These are phyloP conservation scores for Drosophila ogumai DNA, from an alignment of 1,140 invertebrate species.

Conservation along the genomic window DNA sequence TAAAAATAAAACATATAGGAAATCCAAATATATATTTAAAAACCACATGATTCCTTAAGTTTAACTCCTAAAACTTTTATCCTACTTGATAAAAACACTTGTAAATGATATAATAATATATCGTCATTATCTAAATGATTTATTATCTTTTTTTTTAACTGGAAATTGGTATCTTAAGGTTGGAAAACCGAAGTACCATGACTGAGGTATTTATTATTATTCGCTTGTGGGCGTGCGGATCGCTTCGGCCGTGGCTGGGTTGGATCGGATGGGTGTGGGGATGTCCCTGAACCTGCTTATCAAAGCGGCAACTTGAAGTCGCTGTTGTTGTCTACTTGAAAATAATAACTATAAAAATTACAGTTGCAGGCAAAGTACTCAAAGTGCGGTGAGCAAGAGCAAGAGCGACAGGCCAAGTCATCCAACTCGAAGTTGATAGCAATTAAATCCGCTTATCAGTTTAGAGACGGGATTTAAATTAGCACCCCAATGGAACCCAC, in stretches of 20 bases:
- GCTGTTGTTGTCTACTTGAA: conserved; percentile 56
- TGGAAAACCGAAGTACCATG: conserved; percentile 8
- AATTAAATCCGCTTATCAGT: conserved; percentile 81
- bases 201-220: conserved; percentile 7
- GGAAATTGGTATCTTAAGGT: conserved; percentile 16
- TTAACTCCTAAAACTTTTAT: not conserved
- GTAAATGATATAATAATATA: conserved; percentile 30
- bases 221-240: not conserved
- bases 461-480: conserved; percentile 68
- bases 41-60: not conserved
- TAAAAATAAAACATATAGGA: not conserved
- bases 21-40: not conserved
- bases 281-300: conserved; percentile 77
- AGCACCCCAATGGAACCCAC: conserved; percentile 42
- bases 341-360: conserved; percentile 76
- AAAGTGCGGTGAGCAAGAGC: conserved; percentile 38
- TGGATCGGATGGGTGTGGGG: conserved; percentile 12
- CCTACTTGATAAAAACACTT: conserved; percentile 14
- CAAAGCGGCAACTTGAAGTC: conserved; percentile 56
- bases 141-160: conserved; percentile 22
- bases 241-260: not conserved
- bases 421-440: conserved; percentile 60
- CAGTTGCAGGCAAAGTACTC: conserved; percentile 52
- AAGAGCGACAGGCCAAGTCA: conserved; percentile 56
- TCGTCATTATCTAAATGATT: conserved; percentile 18